Percentiles rank a stretch among this genome's conserved stretches.
Evolutionary conservation across 2,113 vertebrate species (phyloP).

Genomic region (Toxostoma redivivum): DNA sequence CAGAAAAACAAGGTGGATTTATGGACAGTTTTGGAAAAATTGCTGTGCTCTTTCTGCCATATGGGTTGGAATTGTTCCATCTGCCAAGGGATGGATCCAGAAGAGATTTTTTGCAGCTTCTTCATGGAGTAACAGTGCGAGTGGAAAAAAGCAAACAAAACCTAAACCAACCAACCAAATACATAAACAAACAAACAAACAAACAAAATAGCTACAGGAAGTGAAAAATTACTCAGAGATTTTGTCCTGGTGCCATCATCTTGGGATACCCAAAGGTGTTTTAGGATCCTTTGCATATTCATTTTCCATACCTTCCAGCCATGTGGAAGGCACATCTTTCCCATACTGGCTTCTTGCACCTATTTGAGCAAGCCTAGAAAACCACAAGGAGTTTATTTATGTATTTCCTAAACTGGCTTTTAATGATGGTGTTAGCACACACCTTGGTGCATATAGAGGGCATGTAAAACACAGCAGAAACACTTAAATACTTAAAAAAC

Average conservation of each 20-base stretch:
- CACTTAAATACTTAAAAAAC: not conserved
- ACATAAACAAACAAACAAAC: too few species aligned
- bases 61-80: not conserved
- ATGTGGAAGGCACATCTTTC: not conserved
- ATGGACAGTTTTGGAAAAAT: not conserved
- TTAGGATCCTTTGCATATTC: not conserved
- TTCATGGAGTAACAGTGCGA: not conserved
- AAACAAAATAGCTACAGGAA: not conserved
- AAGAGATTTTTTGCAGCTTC: not conserved
- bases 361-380: not conserved
- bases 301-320: rapidly evolving
- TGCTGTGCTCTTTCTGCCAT: not conserved
- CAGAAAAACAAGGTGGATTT: not conserved
- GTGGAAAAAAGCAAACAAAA: not conserved
- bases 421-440: rapidly evolving
- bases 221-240: rapidly evolving
- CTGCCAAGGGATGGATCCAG: not conserved
- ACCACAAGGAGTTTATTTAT: not conserved
- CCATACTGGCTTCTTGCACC: not conserved
- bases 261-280: not conserved
- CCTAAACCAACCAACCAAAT: not conserved
- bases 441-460: rapidly evolving
- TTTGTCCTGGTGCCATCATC: not conserved
- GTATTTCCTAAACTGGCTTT: not conserved
- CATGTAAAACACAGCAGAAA: not conserved